Conservation (phyloP, 92 coral and sea anemone species). For the Actinostola sp. region DNA sequence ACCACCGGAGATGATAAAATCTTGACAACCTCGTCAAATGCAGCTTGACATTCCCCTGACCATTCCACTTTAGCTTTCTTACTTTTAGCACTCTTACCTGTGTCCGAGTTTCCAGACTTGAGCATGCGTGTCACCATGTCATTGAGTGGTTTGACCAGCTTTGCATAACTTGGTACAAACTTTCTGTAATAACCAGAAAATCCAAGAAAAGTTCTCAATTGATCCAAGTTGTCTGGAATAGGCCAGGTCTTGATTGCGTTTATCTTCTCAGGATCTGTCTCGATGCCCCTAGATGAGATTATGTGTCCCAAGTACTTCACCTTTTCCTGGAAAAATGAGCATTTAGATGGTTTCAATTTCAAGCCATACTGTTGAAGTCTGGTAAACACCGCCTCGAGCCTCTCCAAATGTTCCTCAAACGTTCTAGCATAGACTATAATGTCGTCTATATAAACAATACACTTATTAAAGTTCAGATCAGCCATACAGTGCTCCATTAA, state of each 20-base stretch:
- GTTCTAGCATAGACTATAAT: slow-evolving; percentile 34
- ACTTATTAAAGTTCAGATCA: slow-evolving; percentile 36
- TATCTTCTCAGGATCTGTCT: slow-evolving; percentile 48
- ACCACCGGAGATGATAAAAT: slow-evolving; percentile 35
- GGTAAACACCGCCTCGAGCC: slow-evolving; percentile 40
- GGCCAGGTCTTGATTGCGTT: slow-evolving; percentile 38
- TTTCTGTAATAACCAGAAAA: slow-evolving; percentile 39
- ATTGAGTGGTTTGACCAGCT: slow-evolving; percentile 40
- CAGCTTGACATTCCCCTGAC: slow-evolving; percentile 38
- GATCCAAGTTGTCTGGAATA: slow-evolving; percentile 12
- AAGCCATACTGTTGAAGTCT: slow-evolving; percentile 39
- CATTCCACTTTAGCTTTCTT: slow-evolving; percentile 20
- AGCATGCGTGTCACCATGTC: slow-evolving; percentile 20
- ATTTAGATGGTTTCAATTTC: slow-evolving; percentile 47
- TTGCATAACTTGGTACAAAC: slow-evolving; percentile 34
- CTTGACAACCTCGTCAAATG: slow-evolving; percentile 37
- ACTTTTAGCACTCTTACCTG: not conserved
- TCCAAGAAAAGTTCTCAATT: slow-evolving; percentile 47
- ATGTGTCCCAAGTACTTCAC: slow-evolving; percentile 54
- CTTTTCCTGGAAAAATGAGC: slow-evolving; percentile 40
- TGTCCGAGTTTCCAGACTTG: not conserved
- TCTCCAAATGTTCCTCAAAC: slow-evolving; percentile 48
- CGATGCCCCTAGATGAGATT: slow-evolving; percentile 29
- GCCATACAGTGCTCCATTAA: slow-evolving; percentile 14
- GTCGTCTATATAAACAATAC: slow-evolving; percentile 49